phyloP scores from a whole-genome alignment of 1,140 invertebrate genomes.

The Saxidomus purpurata region DNA sequence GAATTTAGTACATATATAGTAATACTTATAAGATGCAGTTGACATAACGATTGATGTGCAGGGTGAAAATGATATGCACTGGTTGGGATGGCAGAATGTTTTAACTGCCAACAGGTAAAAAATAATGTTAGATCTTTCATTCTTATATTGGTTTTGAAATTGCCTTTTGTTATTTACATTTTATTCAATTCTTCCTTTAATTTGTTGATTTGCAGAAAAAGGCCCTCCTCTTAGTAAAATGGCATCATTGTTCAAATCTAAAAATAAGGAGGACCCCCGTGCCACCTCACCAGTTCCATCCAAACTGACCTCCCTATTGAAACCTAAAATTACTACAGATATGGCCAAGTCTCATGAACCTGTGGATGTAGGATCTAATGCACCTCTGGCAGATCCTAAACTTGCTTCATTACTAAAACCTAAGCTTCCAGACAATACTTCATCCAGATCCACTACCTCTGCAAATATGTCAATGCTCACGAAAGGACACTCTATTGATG shows the following conservation, averaged over 20 bases:
- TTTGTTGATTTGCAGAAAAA: constrained; percentile 34
- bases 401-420: not conserved
- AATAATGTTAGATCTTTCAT: too few relatives aligned
- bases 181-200: too few relatives aligned
- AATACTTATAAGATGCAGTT: too few relatives aligned
- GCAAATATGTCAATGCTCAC: not conserved
- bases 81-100: too few relatives aligned
- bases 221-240: constrained; percentile 27
- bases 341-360: not conserved
- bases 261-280: not conserved
- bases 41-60: too few relatives aligned
- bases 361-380: not conserved
- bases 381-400: not conserved
- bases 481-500: not conserved
- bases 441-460: not conserved
- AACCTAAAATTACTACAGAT: not conserved
- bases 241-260: not conserved
- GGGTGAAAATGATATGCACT: too few relatives aligned
- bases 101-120: too few relatives aligned
- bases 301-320: not conserved
- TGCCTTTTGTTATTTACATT: too few relatives aligned
- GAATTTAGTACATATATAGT: too few relatives aligned
- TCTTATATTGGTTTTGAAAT: too few relatives aligned
- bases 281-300: not conserved
- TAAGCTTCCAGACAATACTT: not conserved